Evolutionary conservation across 2,888 invertebrate species (phyloP).

Genomic region (Oasisia sp.): DNA sequence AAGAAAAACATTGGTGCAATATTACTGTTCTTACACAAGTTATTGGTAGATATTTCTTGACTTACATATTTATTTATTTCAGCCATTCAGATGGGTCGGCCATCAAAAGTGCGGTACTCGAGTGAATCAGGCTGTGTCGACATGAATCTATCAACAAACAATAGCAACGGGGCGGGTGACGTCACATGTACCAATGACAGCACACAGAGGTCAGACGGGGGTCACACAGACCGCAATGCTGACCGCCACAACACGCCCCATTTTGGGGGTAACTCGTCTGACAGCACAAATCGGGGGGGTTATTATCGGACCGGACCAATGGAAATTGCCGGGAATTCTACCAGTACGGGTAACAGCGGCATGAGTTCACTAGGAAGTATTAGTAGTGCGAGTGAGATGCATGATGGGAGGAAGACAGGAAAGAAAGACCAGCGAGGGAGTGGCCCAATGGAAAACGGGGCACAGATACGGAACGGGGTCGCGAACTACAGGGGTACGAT

Average conservation of each 20-base stretch:
- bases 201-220: background rate
- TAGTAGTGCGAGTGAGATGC: background rate
- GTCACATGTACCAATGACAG: background rate
- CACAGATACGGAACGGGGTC: background rate
- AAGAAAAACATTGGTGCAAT: too few relatives aligned
- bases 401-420: background rate
- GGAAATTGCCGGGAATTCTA: background rate
- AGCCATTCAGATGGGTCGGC: conserved; percentile 44
- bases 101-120: conserved; percentile 36
- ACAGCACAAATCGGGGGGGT: background rate
- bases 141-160: background rate
- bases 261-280: background rate
- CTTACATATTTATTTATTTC: conserved; percentile 18
- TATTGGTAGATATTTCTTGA: background rate
- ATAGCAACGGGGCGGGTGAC: background rate
- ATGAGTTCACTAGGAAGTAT: background rate
- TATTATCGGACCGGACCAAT: background rate
- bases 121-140: background rate
- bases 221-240: background rate
- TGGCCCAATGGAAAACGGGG: background rate
- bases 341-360: background rate
- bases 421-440: background rate
- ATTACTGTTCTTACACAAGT: background rate
- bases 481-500: background rate
- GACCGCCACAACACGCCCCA: background rate